Base-by-base conservation (phyloP, 2,888 invertebrate species). In the Tanaodytes sp. region DNA sequence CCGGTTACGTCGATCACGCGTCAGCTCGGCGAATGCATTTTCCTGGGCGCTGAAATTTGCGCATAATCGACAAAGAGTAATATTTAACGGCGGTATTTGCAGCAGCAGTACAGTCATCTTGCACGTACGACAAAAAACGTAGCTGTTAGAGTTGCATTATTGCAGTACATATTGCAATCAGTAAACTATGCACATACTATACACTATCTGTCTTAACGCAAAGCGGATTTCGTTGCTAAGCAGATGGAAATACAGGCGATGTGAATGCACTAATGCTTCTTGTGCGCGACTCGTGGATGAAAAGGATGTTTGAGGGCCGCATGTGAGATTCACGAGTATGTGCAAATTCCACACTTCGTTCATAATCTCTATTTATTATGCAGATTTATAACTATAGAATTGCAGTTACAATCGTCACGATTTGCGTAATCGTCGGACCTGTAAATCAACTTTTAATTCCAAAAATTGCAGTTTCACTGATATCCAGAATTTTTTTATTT, bases 151-250 rank as follows among this genome's bases (percentile, higher is more conserved):
- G 63, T 70, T 57, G 64, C 72, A 70, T 73, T 70, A 67, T 66
- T 69, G 57, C 69, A 62, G 62, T 71, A 63, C 73, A 62, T 71
- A 69, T 73, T 64, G 67, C 70, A 73, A 74, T 73, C 71, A 69
- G 73, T 65, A 64, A 63, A 57, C 71, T 63, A 69, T 68, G 67
- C 70, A 70, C 65, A 74, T 73, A n/a, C n/a, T n/a, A n/a, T n/a
- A 71, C 78, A 76, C 73, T 74, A 76, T 77, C 76, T 77, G 75
- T 77, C 76, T 78, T 79, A 80, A 79, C 77, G 77, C 76, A 80
- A 81, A 82, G 79, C 82, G 81, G 81, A 82, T 83, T 82, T 79
- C 73, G 72, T 71, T 75, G 77, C 77, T 82, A 81, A 84, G 81
- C 80, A 80, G 80, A 80, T 79, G 78, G 77, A 79, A 79, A 79